Base-by-base conservation (phyloP, 2,797 vertebrate genomes). In the Champsocephalus esox region DNA sequence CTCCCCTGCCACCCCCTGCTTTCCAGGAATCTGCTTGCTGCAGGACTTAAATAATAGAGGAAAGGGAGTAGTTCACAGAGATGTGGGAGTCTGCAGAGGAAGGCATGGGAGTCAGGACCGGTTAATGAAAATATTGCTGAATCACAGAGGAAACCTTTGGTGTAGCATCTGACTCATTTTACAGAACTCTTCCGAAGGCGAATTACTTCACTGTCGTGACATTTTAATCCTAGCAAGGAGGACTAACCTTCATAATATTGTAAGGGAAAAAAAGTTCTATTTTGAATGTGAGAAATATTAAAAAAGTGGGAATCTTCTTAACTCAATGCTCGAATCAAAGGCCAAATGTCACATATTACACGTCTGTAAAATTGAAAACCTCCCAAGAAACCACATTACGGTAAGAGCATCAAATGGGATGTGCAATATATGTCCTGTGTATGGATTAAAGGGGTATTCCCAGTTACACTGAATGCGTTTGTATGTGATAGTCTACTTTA, bases 11-110 rank as follows among this genome's bases (percentile, higher is more conserved):
- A 55, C 81, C 72, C 68, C 73, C 24, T 70, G 82, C 86, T 89
- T 86, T 92, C 88, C 78, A 89, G 85, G 87, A 91, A 90, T 87
- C 86, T 79, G 79, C 85, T 84, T 72, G 59, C 81, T 79, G 71
- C 73, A 64, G 79, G 83, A 82, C 76, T 90, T 88, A 55, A 52
- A 81, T 62, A 85, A 87, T 86, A 67, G 78, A 84, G 66, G 65
- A 21, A 74, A 67, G 41, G 28, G 70, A 86, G 73, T 55, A 59
- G 58, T 59, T 63, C 38, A 59, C 73, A 71, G 57, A 38, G 51
- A 77, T 66, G 73, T 64, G 60, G 81, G 75, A 77, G 60, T 79
- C 55, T 62, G 70, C 79, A 60, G 60, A 75, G 69, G 60, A 72
- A 46, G 19, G 51, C 58, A 70, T 16, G 19, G 48, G 46, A 74